phyloP scores from a whole-genome alignment of 2,888 invertebrate species.

The Petrophora chlorosata region DNA sequence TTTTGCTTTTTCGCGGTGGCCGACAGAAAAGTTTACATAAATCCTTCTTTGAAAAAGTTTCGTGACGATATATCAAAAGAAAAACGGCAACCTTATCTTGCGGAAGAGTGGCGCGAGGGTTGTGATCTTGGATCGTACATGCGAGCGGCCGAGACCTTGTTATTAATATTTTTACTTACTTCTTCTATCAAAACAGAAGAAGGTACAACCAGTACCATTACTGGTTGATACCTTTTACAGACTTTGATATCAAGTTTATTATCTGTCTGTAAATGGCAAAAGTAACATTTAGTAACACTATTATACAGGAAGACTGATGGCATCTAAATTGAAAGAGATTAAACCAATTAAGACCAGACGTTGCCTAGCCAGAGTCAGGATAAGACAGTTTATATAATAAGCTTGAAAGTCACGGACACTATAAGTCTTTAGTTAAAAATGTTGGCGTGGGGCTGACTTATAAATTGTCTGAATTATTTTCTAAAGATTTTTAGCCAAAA shows the following conservation, averaged over 20 bases:
- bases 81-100: constrained; percentile 24
- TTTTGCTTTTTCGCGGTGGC: constrained; percentile 4
- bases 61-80: constrained; percentile 27
- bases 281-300: not conserved
- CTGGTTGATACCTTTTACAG: too few species aligned
- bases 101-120: constrained; percentile 21
- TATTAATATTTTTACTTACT: constrained; percentile 20
- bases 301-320: not conserved
- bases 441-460: too few species aligned
- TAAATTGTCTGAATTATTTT: not conserved
- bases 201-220: too few species aligned
- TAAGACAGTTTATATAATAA: constrained; percentile 6
- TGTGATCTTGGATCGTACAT: constrained; percentile 17
- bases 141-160: constrained; percentile 16
- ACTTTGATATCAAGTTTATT: constrained; percentile 7
- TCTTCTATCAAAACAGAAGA: not conserved
- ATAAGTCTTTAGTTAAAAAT: too few species aligned
- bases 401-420: constrained; percentile 1
- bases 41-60: constrained; percentile 24
- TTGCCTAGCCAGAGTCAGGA: constrained; percentile 3
- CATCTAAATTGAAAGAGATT: constrained; percentile 15
- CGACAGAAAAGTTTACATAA: constrained; percentile 22
- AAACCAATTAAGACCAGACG: constrained; percentile 13
- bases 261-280: not conserved
- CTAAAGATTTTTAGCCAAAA: not conserved